phyloP scores from a whole-genome alignment of 2,113 vertebrate species.

The Verasper variegatus region DNA sequence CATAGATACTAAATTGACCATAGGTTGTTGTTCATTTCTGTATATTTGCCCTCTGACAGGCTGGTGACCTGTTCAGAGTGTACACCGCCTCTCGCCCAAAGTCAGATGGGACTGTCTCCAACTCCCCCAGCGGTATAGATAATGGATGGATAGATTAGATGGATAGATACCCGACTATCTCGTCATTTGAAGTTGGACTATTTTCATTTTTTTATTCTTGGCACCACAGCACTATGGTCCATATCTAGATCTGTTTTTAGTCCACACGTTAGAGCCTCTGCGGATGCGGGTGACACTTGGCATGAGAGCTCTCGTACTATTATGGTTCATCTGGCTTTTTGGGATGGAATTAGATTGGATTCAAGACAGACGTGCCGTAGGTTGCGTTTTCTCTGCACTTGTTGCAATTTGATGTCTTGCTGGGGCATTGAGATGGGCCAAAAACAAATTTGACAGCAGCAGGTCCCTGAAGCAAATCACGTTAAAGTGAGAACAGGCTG shows the following conservation, averaged over 20 bases:
- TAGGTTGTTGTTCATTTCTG: too few relatives aligned
- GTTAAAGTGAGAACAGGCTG: constrained; percentile 70
- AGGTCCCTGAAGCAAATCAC: constrained; percentile 63
- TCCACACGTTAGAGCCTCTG: constrained; percentile 8
- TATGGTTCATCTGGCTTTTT: constrained; percentile 42
- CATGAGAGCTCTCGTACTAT: constrained; percentile 31
- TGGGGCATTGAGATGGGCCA: constrained; percentile 40
- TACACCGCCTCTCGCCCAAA: too few relatives aligned
- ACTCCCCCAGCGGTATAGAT: too few relatives aligned
- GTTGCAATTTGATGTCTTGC: neutral
- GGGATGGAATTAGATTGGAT: constrained; percentile 62
- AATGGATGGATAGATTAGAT: too few relatives aligned
- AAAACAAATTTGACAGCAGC: constrained; percentile 72
- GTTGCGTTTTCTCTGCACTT: constrained; percentile 52
- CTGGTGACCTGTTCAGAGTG: too few relatives aligned
- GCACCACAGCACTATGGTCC: neutral
- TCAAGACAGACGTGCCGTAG: constrained; percentile 34
- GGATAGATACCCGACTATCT: neutral
- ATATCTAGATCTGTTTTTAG: constrained; percentile 11
- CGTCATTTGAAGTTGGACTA: neutral
- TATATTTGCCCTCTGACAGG: too few relatives aligned
- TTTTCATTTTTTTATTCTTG: constrained; percentile 14
- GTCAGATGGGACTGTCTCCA: too few relatives aligned
- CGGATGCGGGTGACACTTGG: constrained; percentile 37
- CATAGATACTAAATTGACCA: too few relatives aligned